phyloP scores from a whole-genome alignment of 1,140 invertebrate species.

The Sweltsa coloradensis region DNA sequence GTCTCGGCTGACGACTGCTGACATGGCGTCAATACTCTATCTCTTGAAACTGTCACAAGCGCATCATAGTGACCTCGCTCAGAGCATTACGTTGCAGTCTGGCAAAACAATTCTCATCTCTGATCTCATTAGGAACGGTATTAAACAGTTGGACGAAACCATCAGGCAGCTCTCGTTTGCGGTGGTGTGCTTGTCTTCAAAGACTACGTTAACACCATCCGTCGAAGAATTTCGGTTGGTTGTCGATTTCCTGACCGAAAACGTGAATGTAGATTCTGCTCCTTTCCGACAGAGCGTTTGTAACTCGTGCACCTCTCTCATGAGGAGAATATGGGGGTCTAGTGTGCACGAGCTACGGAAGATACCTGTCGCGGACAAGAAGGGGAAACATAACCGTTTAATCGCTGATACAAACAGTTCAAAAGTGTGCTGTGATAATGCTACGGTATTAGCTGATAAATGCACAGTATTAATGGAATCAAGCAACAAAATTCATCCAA shows the following conservation, averaged over 20 bases:
- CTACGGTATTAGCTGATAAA: too few relatives aligned
- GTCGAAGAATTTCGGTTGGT: constrained; percentile 16
- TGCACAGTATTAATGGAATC: too few relatives aligned
- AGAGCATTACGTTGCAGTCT: neutral
- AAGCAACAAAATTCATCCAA: too few relatives aligned
- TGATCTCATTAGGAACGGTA: neutral
- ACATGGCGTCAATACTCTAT: constrained; percentile 1
- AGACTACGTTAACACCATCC: constrained; percentile 6
- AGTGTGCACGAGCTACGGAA: constrained; percentile 7
- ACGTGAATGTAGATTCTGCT: constrained; percentile 17
- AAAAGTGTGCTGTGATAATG: too few relatives aligned
- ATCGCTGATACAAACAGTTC: too few relatives aligned
- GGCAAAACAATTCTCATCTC: neutral
- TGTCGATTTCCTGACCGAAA: constrained; percentile 15
- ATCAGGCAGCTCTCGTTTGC: constrained; percentile 9
- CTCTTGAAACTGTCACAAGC: constrained; percentile 11
- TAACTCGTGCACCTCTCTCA: constrained; percentile 13
- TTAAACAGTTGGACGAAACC: neutral
- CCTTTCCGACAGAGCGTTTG: constrained; percentile 16
- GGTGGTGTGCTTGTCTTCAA: constrained; percentile 15
- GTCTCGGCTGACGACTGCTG: neutral
- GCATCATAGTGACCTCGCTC: neutral
- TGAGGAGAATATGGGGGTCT: constrained; percentile 14
- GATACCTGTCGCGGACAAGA: too few relatives aligned
- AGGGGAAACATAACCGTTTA: too few relatives aligned